Base-by-base conservation (phyloP, 2,797 vertebrate genomes). In the Caiman crocodilus region DNA sequence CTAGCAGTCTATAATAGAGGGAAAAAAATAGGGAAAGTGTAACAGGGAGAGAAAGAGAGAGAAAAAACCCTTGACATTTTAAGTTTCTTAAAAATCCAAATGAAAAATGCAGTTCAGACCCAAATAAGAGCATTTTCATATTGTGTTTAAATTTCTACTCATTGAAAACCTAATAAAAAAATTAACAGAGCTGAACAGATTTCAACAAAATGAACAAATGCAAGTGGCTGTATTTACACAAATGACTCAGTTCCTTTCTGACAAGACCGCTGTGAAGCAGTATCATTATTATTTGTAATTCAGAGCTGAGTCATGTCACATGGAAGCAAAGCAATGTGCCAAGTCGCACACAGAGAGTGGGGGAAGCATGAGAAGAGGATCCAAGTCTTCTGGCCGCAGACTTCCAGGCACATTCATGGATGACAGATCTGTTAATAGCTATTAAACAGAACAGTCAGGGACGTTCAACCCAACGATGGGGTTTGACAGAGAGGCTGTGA, bases 1-100 rank as follows among this genome's bases (percentile, higher is more conserved):
- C 90, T 97, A 93, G 96, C 85, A 90, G 85, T 61, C 90, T 76
- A 63, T 82, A 76, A 84, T 17, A 30, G 64, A n/a, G 9, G 42
- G 10, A 30, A 30, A 85, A 93, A 91, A 89, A 56, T 75, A 90
- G 7, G 10, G 11, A 78, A 96, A 94, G 88, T 73, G 77, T 71
- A 92, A 95, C 95, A 90, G 42, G 69, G 95, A 92, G 56, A 69
- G 18, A 75, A 59, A 12, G 64, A 35, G 87, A 93, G 75, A n/a
- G 75, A 90, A 90, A 84, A 17, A 88, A 73, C 81, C 90, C 88
- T 93, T 50, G 6, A 65, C 81, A 79, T 86, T 91, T 93, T 64
- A 11, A 28, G 3, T 69, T 85, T 30, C 71, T 77, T 83, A 17
- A 42, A 32, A 86, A 81, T 63, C 28, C 11, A 35, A 80, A 2